Conservation (phyloP, 2,888 invertebrate species). For the Tanytarsus gracilentus region DNA sequence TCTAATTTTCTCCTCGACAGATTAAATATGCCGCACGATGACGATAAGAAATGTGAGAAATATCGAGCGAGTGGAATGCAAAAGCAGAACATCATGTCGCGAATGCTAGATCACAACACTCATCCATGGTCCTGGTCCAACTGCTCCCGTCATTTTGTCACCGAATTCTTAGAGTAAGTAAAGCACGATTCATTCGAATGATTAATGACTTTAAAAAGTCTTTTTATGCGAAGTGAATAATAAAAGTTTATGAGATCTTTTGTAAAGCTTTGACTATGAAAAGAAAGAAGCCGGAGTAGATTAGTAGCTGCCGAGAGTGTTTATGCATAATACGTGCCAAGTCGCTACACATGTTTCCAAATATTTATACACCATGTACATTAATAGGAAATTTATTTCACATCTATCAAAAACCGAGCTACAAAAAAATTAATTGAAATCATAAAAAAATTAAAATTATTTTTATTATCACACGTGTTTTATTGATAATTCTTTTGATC, state of each 20-base stretch:
- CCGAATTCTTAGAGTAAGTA: slow-evolving; percentile 73
- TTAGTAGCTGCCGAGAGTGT: slow-evolving; percentile 21
- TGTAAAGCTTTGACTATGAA: too few species aligned
- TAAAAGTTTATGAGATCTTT: neutral
- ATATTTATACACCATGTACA: slow-evolving; percentile 10
- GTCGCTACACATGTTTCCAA: slow-evolving; percentile 14
- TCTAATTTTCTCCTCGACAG: slow-evolving; percentile 41
- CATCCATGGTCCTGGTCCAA: slow-evolving; percentile 84
- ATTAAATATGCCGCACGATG: slow-evolving; percentile 77
- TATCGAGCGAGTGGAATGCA: slow-evolving; percentile 46
- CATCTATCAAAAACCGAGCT: neutral
- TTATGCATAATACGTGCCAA: too few species aligned
- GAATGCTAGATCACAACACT: slow-evolving; percentile 68
- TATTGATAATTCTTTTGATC: too few species aligned
- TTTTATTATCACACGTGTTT: too few species aligned
- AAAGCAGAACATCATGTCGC: slow-evolving; percentile 69
- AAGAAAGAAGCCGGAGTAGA: neutral
- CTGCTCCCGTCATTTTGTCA: slow-evolving; percentile 66
- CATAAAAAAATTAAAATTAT: neutral
- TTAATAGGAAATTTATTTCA: neutral
- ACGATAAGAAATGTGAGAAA: slow-evolving; percentile 58
- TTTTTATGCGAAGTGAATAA: slow-evolving; percentile 4
- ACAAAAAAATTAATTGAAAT: neutral
- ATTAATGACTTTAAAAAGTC: neutral
- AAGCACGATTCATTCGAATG: neutral